These are phyloP conservation scores for Falco punctatus DNA, from an alignment of 2,113 vertebrate genomes.

Conservation along the genomic window DNA sequence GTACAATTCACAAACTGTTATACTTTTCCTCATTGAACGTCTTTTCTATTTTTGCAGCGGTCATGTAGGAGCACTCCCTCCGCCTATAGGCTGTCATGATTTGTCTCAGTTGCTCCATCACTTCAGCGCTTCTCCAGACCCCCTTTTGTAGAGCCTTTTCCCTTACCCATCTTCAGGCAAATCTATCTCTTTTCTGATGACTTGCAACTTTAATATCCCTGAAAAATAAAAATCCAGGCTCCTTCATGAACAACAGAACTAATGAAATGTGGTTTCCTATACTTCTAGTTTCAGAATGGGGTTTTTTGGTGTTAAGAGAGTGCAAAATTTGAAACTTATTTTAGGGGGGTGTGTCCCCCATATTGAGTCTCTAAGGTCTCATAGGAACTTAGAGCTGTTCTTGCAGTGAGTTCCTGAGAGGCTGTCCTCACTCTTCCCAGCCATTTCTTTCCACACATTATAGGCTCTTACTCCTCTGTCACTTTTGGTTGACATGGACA, in stretches of 20 bases:
- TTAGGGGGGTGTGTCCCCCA: neutral
- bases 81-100: neutral
- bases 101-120: neutral
- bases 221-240: neutral
- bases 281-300: neutral
- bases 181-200: neutral
- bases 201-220: neutral
- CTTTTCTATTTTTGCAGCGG: neutral
- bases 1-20: neutral
- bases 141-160: neutral
- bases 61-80: rapidly evolving
- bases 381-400: neutral
- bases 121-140: neutral
- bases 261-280: neutral
- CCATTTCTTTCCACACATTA: neutral
- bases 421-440: neutral
- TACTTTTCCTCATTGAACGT: neutral
- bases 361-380: neutral
- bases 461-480: neutral
- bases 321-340: neutral
- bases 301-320: neutral
- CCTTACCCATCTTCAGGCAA: neutral
- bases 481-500: neutral
- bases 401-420: neutral
- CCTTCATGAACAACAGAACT: neutral